Percentiles rank a stretch among this genome's conserved stretches.
These are phyloP conservation scores for Lophotriccus pileatus DNA, from an alignment of 2,797 vertebrate species.

Conservation along the genomic window DNA sequence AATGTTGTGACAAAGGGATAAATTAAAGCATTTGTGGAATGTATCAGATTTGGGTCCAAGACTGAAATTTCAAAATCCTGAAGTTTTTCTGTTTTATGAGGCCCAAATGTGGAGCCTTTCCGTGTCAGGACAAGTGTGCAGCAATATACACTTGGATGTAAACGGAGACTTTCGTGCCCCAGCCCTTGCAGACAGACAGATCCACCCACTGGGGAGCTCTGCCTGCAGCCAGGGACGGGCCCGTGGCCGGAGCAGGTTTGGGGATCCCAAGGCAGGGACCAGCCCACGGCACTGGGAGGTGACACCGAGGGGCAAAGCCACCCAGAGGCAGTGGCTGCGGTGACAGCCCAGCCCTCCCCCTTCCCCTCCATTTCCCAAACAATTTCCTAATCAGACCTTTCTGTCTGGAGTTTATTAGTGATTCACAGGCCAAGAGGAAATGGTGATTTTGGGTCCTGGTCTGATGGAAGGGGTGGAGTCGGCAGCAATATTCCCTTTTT, in stretches of 20 bases:
- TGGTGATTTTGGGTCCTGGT: slow-evolving; percentile 1
- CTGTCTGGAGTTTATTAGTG: slow-evolving; percentile 71
- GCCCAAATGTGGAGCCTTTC: slow-evolving; percentile 32
- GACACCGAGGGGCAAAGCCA: neutral
- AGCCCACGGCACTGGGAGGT: accelerated
- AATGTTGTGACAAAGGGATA: slow-evolving; percentile 49
- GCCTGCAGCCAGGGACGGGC: neutral
- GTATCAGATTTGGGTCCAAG: slow-evolving; percentile 56
- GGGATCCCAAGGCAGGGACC: neutral
- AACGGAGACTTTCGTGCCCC: neutral
- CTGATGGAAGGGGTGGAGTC: slow-evolving; percentile 25
- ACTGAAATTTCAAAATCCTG: slow-evolving; percentile 29
- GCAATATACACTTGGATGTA: accelerated
- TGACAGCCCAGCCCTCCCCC: neutral
- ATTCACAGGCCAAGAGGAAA: slow-evolving; percentile 68
- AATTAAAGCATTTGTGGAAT: slow-evolving; percentile 56
- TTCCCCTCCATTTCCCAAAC: slow-evolving; percentile 64
- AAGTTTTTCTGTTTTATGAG: neutral
- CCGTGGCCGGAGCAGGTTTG: accelerated
- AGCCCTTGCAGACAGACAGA: neutral
- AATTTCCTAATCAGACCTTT: slow-evolving; percentile 68
- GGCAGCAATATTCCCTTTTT: neutral
- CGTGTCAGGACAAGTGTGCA: neutral
- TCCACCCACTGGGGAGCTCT: neutral
- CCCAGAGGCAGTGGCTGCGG: neutral